Conservation (phyloP, 2,113 vertebrate species). For the Brachypteracias leptosomus region DNA sequence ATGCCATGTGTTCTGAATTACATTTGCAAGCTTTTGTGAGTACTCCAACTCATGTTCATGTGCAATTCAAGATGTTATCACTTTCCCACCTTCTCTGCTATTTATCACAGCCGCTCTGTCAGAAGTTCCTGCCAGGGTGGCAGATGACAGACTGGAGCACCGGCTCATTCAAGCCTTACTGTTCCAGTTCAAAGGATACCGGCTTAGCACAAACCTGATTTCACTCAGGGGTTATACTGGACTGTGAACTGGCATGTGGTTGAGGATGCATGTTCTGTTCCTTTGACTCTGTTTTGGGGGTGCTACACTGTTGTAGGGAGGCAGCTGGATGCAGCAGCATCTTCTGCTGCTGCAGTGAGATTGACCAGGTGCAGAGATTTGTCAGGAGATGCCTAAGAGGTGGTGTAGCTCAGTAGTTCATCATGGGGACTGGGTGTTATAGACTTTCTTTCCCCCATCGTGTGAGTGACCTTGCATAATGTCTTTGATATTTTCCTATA, state of each 20-base stretch:
- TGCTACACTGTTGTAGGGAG: not conserved
- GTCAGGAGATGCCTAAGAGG: not conserved
- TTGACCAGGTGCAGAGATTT: not conserved
- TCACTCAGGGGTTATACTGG: not conserved
- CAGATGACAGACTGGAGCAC: not conserved
- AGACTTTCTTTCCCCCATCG: not conserved
- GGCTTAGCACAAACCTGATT: not conserved
- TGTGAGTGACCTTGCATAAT: not conserved
- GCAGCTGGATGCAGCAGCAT: not conserved
- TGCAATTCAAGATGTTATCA: constrained; percentile 22
- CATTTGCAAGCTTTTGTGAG: not conserved
- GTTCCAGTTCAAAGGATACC: not conserved
- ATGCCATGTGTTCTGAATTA: not conserved
- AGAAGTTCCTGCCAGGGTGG: not conserved
- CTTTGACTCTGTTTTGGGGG: not conserved
- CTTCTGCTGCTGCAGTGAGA: not conserved
- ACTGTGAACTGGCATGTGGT: not conserved
- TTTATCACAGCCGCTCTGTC: not conserved
- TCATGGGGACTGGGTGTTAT: not conserved
- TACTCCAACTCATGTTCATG: not conserved
- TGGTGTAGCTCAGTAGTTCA: not conserved
- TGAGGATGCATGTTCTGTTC: not conserved
- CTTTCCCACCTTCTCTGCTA: not conserved
- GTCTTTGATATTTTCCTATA: not conserved
- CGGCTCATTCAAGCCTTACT: not conserved